These are phyloP conservation scores for Stictonetta naevosa DNA, from an alignment of 2,113 vertebrate species.

Conservation along the genomic window DNA sequence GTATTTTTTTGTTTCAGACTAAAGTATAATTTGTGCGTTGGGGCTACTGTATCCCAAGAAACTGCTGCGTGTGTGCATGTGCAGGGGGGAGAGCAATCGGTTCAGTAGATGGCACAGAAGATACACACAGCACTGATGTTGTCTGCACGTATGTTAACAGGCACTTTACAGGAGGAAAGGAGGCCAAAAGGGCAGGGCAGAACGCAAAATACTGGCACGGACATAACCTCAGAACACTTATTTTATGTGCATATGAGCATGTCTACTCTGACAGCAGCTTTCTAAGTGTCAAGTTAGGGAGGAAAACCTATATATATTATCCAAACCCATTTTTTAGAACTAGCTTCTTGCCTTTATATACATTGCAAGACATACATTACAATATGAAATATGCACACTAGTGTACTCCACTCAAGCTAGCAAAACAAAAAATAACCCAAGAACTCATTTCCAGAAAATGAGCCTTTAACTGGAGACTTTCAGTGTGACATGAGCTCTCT, in stretches of 20 bases:
- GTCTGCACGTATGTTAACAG: not conserved
- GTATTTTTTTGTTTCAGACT: not conserved
- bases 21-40: not conserved
- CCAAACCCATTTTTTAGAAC: not conserved
- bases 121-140: fast-evolving
- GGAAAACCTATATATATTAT: not conserved
- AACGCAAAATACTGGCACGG: not conserved
- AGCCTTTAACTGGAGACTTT: too few relatives aligned
- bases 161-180: not conserved
- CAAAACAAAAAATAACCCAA: too few relatives aligned
- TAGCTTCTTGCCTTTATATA: too few relatives aligned
- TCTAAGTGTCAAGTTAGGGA: not conserved
- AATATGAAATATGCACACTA: too few relatives aligned
- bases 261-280: not conserved
- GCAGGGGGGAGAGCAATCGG: not conserved
- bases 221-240: not conserved
- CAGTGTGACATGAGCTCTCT: too few relatives aligned
- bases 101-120: fast-evolving
- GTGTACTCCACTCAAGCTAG: too few relatives aligned
- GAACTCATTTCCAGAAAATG: too few relatives aligned
- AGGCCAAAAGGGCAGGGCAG: not conserved
- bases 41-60: not conserved
- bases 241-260: not conserved
- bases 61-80: not conserved
- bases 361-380: too few relatives aligned